Evolutionary conservation across 2,888 invertebrate species (phyloP), one percentile per base, ranked within the genome.

Genomic region (Lepidonotus clava): DNA sequence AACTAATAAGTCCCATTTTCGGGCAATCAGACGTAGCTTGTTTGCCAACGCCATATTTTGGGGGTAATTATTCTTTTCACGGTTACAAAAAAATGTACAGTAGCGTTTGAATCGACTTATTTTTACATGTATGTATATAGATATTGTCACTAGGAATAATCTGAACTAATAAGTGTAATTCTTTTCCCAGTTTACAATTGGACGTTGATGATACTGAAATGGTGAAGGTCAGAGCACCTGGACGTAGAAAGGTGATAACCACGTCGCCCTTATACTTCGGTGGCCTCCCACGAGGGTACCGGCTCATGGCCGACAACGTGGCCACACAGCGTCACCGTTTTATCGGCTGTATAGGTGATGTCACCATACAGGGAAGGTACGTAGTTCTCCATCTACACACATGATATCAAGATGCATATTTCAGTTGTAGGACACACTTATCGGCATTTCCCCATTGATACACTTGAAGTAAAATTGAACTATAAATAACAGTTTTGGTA

Each of bases 311-410:
- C 0, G 92, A 95, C 0, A 90, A 92, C 5, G 90, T 92, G 1
- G 91, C 90, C n/a, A 90, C 92, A 18, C n/a, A n/a, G n/a, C 88
- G 95, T 4, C 96, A 87, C 4, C 90, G 97, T 2, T 98, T 98
- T 93, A 95, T 96, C 38, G 99, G 99, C 0, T 99, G 99, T 94
- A 96, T 99, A 67, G 98, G 97, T 0, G 99, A 99, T 93, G 97
- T 97, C 0, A 98, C 97, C 0, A 95, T 98, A 84, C 98, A 98
- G 93, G 97, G 97, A 0, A 95, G 96, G 87, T 96, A 96, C 83
- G 92, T 88, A 21, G 28, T 84, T 11, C n/a, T n/a, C 67, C 11
- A 18, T 67, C 11, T 51, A 51, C 21, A 51, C 11, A 51, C 21
- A 51, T 51, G 21, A 14, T 51, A 51, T 51, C 51, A 51, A 14